phyloP scores from a whole-genome alignment of 2,113 vertebrate genomes.

The Tetrao urogallus region DNA sequence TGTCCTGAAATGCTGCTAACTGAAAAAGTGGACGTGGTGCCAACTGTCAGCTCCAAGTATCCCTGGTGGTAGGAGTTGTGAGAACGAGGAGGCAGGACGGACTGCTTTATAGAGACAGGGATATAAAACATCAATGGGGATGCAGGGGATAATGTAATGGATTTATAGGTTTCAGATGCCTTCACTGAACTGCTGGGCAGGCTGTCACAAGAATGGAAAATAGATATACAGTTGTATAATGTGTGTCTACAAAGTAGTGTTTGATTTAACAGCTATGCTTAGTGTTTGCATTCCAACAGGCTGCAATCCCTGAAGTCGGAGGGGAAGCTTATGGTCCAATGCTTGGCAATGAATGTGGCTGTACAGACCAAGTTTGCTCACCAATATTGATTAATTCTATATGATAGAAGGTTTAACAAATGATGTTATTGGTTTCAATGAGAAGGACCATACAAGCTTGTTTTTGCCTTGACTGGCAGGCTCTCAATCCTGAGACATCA shows the following conservation, averaged over 20 bases:
- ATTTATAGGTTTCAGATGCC: slow-evolving; percentile 13
- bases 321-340: background rate
- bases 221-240: slow-evolving; percentile 10
- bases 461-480: background rate
- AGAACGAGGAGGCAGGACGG: background rate
- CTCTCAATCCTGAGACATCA: background rate
- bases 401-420: background rate
- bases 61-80: background rate
- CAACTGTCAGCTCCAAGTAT: background rate
- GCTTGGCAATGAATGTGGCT: background rate
- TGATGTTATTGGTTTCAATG: background rate
- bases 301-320: background rate
- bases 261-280: slow-evolving; percentile 32
- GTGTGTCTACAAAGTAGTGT: background rate
- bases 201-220: slow-evolving; percentile 37
- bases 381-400: background rate
- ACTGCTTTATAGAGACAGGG: background rate
- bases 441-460: background rate
- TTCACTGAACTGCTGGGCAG: slow-evolving; percentile 12
- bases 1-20: background rate
- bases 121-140: background rate
- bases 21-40: background rate
- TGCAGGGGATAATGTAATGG: background rate
- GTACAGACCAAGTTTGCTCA: background rate
- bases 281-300: slow-evolving; percentile 20